phyloP scores from a whole-genome alignment of 2,113 vertebrate species.

The Taxidea taxus region DNA sequence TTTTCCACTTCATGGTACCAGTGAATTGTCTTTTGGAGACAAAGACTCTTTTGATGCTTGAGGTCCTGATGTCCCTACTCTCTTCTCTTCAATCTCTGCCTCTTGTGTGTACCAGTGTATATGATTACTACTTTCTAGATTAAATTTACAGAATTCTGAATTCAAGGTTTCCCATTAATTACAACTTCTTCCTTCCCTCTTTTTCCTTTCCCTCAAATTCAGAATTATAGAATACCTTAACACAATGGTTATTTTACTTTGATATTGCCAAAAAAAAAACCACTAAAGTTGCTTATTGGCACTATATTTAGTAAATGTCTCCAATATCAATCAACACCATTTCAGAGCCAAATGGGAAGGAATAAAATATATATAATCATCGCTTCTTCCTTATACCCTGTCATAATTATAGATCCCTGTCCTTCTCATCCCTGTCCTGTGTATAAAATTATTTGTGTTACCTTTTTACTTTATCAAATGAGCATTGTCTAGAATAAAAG shows the following conservation, averaged over 20 bases:
- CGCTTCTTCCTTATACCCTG: neutral
- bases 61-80: neutral
- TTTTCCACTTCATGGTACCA: neutral
- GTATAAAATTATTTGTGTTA: neutral
- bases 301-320: neutral
- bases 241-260: neutral
- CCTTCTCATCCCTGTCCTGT: neutral
- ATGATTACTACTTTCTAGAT: neutral
- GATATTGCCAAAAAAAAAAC: neutral
- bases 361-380: neutral
- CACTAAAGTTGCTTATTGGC: neutral
- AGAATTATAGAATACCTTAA: neutral
- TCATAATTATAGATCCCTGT: neutral
- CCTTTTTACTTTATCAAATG: neutral
- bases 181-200: neutral
- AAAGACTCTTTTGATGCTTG: neutral
- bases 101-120: neutral
- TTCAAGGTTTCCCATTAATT: neutral
- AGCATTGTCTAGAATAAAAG: constrained; percentile 14
- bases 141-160: constrained; percentile 22
- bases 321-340: neutral
- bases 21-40: neutral
- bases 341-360: neutral
- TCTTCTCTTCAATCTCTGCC: neutral
- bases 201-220: neutral